Conservation (phyloP, 2,113 vertebrate species). For the Colinus virginianus region DNA sequence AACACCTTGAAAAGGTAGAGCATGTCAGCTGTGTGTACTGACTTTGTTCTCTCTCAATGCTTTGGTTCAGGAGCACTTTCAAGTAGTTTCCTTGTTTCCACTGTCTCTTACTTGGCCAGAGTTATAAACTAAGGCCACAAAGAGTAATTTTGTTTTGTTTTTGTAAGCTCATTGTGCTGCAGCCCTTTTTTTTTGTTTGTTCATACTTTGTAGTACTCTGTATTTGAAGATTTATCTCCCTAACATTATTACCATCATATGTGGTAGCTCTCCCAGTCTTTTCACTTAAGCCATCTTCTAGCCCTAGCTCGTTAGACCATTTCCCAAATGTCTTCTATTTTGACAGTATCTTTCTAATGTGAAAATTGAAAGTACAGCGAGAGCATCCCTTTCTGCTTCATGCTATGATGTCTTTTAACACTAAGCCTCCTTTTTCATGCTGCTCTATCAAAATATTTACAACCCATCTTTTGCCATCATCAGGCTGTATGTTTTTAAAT, state of each 20-base stretch:
- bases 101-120: neutral
- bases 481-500: slow-evolving; percentile 47
- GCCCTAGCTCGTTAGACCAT: neutral
- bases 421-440: slow-evolving; percentile 7
- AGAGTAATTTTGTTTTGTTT: neutral
- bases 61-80: neutral
- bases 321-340: slow-evolving; percentile 16
- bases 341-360: neutral
- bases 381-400: slow-evolving; percentile 19
- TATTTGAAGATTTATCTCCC: neutral
- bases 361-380: slow-evolving; percentile 8
- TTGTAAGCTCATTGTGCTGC: neutral
- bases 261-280: neutral
- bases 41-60: neutral
- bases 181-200: neutral
- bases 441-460: slow-evolving; percentile 62
- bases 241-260: neutral
- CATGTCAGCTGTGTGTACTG: neutral
- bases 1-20: neutral
- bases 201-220: neutral
- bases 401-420: slow-evolving; percentile 9
- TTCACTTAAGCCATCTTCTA: neutral
- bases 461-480: slow-evolving; percentile 48
- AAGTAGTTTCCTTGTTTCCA: neutral
- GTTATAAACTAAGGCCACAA: neutral